Evolutionary conservation across 2,888 invertebrate species (phyloP).

Genomic region (Lordiphosa andalusiaca): DNA sequence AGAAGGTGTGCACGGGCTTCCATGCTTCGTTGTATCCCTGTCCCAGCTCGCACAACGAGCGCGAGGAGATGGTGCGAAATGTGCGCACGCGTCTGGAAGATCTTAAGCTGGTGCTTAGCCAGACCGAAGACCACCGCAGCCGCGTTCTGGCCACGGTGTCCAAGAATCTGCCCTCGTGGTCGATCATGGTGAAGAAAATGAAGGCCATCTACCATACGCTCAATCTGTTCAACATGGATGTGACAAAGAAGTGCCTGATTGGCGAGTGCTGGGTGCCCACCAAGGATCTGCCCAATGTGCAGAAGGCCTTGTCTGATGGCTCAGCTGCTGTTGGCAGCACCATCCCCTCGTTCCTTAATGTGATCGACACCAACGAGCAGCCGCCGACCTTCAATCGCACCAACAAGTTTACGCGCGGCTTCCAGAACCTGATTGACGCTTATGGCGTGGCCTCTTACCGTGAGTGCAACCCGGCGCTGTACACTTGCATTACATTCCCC

Average conservation of each 20-base stretch:
- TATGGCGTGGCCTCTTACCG: constrained; percentile 97
- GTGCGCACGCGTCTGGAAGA: constrained; percentile 93
- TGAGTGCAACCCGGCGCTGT: constrained; percentile 94
- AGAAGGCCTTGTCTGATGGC: constrained; percentile 90
- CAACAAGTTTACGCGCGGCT: constrained; percentile 95
- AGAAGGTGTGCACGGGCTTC: constrained; percentile 94
- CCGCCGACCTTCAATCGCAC: constrained; percentile 97
- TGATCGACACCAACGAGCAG: constrained; percentile 89
- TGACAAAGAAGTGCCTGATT: constrained; percentile 94
- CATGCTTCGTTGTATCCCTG: constrained; percentile 93
- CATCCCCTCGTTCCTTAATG: constrained; percentile 95
- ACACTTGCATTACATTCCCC: constrained; percentile 95
- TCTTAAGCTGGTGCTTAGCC: constrained; percentile 88
- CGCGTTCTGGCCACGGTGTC: constrained; percentile 91
- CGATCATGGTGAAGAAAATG: constrained; percentile 91
- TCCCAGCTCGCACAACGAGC: constrained; percentile 89
- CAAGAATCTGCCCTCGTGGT: constrained; percentile 92
- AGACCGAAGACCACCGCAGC: constrained; percentile 92
- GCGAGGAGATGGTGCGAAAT: constrained; percentile 91
- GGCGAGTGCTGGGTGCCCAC: constrained; percentile 95
- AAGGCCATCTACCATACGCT: constrained; percentile 97
- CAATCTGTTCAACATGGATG: constrained; percentile 96
- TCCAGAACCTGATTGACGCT: constrained; percentile 95
- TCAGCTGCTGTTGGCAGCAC: constrained; percentile 93
- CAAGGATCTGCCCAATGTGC: constrained; percentile 87